These are phyloP conservation scores for Hirtodrosophila confusa DNA, from an alignment of 2,888 invertebrate species.

Conservation along the genomic window DNA sequence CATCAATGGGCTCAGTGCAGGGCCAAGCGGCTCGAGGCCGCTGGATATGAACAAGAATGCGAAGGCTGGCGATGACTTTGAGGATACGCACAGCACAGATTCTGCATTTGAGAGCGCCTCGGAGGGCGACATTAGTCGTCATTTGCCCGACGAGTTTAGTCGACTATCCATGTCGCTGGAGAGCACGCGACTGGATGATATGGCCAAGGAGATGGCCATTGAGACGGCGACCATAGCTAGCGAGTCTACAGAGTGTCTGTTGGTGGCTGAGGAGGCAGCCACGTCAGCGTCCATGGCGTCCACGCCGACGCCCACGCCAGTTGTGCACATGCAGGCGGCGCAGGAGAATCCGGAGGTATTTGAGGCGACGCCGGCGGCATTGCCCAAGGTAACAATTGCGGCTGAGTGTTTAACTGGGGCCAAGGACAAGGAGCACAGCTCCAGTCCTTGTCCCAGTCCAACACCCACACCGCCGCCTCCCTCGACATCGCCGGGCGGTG, in stretches of 20 bases:
- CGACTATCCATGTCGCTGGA: conserved; percentile 78
- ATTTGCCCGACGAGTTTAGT: conserved; percentile 82
- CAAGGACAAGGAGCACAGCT: conserved; percentile 58
- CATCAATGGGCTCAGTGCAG: conserved; percentile 46
- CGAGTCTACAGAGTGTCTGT: conserved; percentile 80
- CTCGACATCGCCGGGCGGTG: conserved; percentile 80
- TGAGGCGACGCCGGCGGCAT: conserved; percentile 28
- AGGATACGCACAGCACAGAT: conserved; percentile 83
- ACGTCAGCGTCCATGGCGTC: conserved; percentile 41
- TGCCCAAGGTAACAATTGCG: conserved; percentile 79
- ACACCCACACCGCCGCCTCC: conserved; percentile 81
- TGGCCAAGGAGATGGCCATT: conserved; percentile 77
- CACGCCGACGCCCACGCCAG: conserved; percentile 53
- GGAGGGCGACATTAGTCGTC: conserved; percentile 83
- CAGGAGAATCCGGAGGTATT: conserved; percentile 15
- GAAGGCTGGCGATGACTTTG: conserved; percentile 79
- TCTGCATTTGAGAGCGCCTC: conserved; percentile 84
- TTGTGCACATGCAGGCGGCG: conserved; percentile 18
- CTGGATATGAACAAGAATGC: conserved; percentile 82
- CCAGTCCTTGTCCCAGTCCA: conserved; percentile 68
- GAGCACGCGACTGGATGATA: conserved; percentile 77
- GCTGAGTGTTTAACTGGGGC: conserved; percentile 55
- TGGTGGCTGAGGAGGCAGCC: conserved; percentile 63
- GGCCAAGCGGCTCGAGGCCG: conserved; percentile 62
- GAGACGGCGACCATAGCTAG: conserved; percentile 83